Conservation (phyloP, 2,113 vertebrate genomes). For the Melanerpes formicivorus region DNA sequence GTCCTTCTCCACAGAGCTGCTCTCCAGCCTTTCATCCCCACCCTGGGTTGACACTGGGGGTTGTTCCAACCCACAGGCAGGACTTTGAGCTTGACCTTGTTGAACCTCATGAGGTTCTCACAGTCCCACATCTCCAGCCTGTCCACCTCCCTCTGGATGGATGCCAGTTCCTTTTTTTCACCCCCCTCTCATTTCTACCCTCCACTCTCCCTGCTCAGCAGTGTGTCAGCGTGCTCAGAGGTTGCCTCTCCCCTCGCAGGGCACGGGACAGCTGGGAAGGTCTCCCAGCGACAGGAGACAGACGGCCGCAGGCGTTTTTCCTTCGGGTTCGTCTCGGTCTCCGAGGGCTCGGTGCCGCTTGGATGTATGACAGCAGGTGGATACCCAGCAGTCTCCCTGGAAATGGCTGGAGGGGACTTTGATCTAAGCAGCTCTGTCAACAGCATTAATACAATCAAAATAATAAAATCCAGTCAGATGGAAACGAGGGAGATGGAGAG, state of each 20-base stretch:
- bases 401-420: conserved; percentile 47
- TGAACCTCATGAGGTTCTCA: too few relatives aligned
- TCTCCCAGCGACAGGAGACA: not conserved
- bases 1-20: too few relatives aligned
- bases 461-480: conserved; percentile 40
- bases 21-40: too few relatives aligned
- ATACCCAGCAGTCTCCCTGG: conserved; percentile 36
- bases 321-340: not conserved
- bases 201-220: not conserved
- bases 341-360: not conserved
- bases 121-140: too few relatives aligned
- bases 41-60: too few relatives aligned
- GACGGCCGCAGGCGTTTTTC: not conserved
- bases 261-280: not conserved
- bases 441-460: conserved; percentile 37
- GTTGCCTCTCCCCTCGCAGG: not conserved
- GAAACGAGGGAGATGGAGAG: conserved; percentile 19
- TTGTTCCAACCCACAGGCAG: too few relatives aligned
- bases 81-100: too few relatives aligned
- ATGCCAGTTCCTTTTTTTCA: not conserved
- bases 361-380: conserved; percentile 45
- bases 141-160: too few relatives aligned
- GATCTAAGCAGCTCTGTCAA: conserved; percentile 58
- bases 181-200: not conserved
- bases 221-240: rapidly evolving